A percentile compares a stretch with the other conserved stretches of the same genome.
Evolutionary conservation across 2,113 vertebrate genomes (phyloP).

Genomic region (Phalacrocorax brasilianus): DNA sequence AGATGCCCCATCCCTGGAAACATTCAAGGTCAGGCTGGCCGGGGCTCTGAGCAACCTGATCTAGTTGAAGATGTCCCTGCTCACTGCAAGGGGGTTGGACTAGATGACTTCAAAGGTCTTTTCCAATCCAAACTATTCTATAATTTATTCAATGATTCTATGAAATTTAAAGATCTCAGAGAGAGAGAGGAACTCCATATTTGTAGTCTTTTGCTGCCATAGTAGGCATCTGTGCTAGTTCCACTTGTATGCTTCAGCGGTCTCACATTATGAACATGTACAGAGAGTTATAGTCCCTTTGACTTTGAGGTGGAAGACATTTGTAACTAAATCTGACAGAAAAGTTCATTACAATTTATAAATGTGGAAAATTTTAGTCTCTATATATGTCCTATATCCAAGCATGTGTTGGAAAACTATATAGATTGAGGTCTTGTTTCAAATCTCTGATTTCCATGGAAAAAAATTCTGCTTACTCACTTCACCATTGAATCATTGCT

Average conservation of each 20-base stretch:
- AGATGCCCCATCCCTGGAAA: no score
- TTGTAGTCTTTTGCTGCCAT: background rate
- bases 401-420: background rate
- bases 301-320: background rate
- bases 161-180: background rate
- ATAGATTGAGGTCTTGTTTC: background rate
- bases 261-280: background rate
- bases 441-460: background rate
- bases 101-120: background rate
- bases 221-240: rapidly evolving
- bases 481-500: background rate
- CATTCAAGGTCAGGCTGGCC: no score
- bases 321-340: background rate
- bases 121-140: background rate
- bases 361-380: background rate
- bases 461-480: background rate
- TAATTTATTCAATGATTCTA: background rate
- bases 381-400: background rate
- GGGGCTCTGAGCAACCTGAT: no score
- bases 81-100: no score
- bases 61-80: no score
- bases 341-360: background rate
- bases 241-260: background rate
- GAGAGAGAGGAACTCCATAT: background rate
- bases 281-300: background rate